Conservation (phyloP, 2,888 invertebrate species). For the Griposia aprilina region DNA sequence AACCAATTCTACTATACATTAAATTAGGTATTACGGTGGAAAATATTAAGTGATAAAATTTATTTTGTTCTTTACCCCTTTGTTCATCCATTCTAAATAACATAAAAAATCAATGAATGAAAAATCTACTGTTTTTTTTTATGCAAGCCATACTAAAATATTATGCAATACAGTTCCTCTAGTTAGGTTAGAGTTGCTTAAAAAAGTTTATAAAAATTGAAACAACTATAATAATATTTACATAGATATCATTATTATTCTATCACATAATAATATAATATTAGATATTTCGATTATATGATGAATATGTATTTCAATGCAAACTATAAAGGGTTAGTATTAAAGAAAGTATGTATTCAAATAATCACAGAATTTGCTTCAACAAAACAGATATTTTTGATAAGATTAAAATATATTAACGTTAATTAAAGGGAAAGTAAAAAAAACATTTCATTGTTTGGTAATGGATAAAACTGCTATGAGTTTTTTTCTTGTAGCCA, state of each 20-base stretch:
- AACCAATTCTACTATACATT: slow-evolving; percentile 23
- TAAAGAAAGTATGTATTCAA: slow-evolving; percentile 6
- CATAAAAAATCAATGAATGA: too few species aligned
- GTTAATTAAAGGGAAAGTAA: neutral
- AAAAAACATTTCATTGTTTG: neutral
- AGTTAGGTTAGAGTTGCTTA: neutral
- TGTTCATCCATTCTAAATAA: slow-evolving; percentile 33
- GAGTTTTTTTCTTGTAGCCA: neutral
- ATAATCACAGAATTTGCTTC: slow-evolving; percentile 35
- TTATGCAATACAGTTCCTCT: neutral
- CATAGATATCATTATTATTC: neutral
- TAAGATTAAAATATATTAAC: slow-evolving; percentile 32
- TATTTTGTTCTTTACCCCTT: slow-evolving; percentile 25
- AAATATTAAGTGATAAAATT: slow-evolving; percentile 9
- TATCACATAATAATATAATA: slow-evolving; percentile 16
- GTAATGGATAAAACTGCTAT: neutral
- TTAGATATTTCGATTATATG: neutral
- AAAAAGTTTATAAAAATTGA: slow-evolving; percentile 41
- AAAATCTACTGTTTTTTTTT: slow-evolving; percentile 1
- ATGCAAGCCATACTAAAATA: neutral
- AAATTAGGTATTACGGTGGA: slow-evolving; percentile 38
- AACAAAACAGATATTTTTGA: slow-evolving; percentile 6
- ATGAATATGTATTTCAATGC: neutral
- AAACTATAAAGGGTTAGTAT: slow-evolving; percentile 13
- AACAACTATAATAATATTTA: neutral